A percentile compares a stretch with the other conserved stretches of the same genome.
Evolutionary conservation across 2,888 invertebrate species (phyloP).

Genomic region (Polymixis lichenea): DNA sequence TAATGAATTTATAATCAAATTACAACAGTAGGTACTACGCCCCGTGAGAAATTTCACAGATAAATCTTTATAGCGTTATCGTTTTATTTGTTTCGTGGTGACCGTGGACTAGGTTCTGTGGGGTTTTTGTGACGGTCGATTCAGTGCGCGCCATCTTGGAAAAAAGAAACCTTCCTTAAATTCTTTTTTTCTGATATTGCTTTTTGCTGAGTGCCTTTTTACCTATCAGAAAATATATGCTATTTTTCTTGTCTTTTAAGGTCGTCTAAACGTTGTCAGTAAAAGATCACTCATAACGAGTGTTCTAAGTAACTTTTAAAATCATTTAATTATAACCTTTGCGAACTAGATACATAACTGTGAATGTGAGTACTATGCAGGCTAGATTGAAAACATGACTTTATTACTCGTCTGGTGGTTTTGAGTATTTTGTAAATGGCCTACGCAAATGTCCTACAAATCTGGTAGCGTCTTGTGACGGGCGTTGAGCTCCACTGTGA

Average conservation of each 20-base stretch:
- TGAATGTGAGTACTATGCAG: too few relatives aligned
- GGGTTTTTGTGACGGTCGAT: neutral
- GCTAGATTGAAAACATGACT: too few relatives aligned
- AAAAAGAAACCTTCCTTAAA: neutral
- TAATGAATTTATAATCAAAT: constrained; percentile 91
- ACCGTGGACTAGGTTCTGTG: constrained; percentile 34
- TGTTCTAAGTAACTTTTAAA: neutral
- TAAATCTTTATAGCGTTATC: constrained; percentile 84
- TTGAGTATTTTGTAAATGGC: too few relatives aligned
- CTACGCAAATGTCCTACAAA: too few relatives aligned
- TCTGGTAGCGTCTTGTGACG: too few relatives aligned
- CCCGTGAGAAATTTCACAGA: constrained; percentile 86
- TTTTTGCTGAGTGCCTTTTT: neutral
- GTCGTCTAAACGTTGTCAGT: neutral
- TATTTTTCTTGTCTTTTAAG: neutral
- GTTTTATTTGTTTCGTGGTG: constrained; percentile 71
- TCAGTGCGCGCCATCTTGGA: neutral
- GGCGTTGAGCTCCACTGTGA: too few relatives aligned
- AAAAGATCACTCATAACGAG: neutral
- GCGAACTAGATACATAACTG: too few relatives aligned
- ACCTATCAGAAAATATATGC: neutral
- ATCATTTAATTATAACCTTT: too few relatives aligned
- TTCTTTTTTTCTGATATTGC: neutral
- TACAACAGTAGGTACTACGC: constrained; percentile 81
- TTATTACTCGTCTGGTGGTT: too few relatives aligned